phyloP scores from a whole-genome alignment of 2,113 vertebrate species.

The Reinhardtius hippoglossoides region DNA sequence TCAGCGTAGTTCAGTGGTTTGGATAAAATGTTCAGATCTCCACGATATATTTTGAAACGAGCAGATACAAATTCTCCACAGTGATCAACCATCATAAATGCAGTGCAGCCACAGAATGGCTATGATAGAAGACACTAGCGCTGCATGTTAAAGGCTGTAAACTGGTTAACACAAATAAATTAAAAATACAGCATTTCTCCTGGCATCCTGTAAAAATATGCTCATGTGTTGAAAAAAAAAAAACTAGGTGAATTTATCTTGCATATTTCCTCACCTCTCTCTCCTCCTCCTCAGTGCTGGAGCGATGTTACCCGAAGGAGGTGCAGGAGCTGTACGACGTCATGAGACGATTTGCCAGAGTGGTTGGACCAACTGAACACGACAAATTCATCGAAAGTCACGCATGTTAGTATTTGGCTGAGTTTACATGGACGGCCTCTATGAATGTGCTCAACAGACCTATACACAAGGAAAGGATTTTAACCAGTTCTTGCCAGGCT shows the following conservation, averaged over 20 bases:
- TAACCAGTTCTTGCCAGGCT: too few species aligned
- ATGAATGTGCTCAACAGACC: not conserved
- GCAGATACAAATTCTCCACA: not conserved
- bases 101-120: too few species aligned
- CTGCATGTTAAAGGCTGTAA: too few species aligned
- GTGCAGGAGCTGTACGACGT: conserved; percentile 95
- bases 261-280: not conserved
- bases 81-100: not conserved
- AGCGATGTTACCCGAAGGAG: conserved; percentile 94
- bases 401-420: conserved; percentile 85
- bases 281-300: conserved; percentile 85
- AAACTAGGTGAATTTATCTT: too few species aligned
- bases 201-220: too few species aligned
- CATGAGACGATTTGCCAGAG: conserved; percentile 93
- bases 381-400: conserved; percentile 99
- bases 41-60: not conserved
- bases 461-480: too few species aligned
- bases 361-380: conserved; percentile 92
- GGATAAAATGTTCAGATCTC: not conserved
- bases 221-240: too few species aligned
- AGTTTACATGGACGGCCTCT: not conserved
- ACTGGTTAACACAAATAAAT: too few species aligned
- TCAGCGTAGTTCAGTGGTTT: not conserved
- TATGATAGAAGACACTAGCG: too few species aligned
- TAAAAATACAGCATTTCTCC: too few species aligned